Evolutionary conservation across 2,888 invertebrate genomes (phyloP).

Genomic region (Papilio protenor): DNA sequence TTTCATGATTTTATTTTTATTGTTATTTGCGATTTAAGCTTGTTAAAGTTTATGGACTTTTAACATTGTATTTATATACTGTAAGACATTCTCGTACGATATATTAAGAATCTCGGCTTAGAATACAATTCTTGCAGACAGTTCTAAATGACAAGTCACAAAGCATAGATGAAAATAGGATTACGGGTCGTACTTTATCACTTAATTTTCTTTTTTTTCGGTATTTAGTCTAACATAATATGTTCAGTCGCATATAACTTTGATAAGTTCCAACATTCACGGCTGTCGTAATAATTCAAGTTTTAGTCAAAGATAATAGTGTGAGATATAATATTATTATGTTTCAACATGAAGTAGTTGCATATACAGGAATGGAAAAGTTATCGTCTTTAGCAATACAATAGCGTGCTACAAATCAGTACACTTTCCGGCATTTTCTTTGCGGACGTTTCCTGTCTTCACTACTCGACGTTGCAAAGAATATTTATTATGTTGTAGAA

Average conservation of each 20-base stretch:
- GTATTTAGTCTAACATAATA: not conserved
- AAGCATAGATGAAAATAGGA: not conserved
- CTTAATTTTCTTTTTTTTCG: not conserved
- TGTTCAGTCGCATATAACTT: no score
- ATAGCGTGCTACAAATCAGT: conserved; percentile 29
- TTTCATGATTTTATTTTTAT: not conserved
- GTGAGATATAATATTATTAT: not conserved
- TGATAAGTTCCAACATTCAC: no score
- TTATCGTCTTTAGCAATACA: conserved; percentile 4
- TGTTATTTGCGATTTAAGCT: not conserved
- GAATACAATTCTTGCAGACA: not conserved
- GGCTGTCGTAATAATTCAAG: no score
- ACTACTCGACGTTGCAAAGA: not conserved
- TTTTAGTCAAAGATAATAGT: no score
- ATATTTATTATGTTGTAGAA: conserved; percentile 25
- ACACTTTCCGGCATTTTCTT: conserved; percentile 16
- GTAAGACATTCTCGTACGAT: not conserved
- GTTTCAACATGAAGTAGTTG: not conserved
- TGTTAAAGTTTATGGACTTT: no score
- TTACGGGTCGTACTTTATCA: not conserved
- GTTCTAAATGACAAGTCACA: not conserved
- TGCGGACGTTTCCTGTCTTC: not conserved
- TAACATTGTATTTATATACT: no score
- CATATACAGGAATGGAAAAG: not conserved
- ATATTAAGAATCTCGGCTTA: not conserved